Evolutionary conservation across 2,888 invertebrate genomes (phyloP), one percentile per base, ranked within the genome.

Genomic region (Ichneumon xanthorius): DNA sequence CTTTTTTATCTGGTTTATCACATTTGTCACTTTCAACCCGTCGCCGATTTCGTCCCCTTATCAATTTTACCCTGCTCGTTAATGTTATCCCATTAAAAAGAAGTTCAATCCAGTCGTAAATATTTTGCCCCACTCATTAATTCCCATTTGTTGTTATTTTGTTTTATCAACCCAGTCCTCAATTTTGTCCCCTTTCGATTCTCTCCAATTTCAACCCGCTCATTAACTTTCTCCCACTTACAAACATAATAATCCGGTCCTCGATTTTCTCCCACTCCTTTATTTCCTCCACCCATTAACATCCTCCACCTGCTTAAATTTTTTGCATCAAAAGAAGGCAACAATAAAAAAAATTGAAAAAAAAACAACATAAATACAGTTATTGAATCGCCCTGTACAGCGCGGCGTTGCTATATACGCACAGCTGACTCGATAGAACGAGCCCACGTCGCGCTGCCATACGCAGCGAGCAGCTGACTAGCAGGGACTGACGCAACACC

Each of bases 391-490:
- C 30, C 16, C 61, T 22, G 58, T 58, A 63, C 16, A 14, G 61
- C 30, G 22, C 30, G 2, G 7, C 61, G 58, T 26, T 16, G 37
- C 58, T 61, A 61, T 26, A 16, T 63, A n/a, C 26, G 61, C 30
- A 45, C 65, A 65, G 65, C 65, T 65, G 75, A 76, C 65, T 48
- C 37, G 75, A 11, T 63, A 4, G 65, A 76, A 65, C 75, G 65
- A 76, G 75, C 75, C 65, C 65, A 75, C 75, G 45, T 26, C 11
- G 50, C n/a, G 30, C 19, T 33, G 75, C 75, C 50, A 65, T 76
- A 76, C 50, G 65, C 65, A 50, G 61, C 75, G 63, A 65, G 33
- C 75, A 76, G 75, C 75, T 76, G 75, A 76, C 65, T 53, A 63
- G 65, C 33, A 37, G 63, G n/a, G 63, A 50, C 65, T 76, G 75